Evolutionary conservation across 1,140 invertebrate species (phyloP).

Genomic region (Trinorchestia longiramus): DNA sequence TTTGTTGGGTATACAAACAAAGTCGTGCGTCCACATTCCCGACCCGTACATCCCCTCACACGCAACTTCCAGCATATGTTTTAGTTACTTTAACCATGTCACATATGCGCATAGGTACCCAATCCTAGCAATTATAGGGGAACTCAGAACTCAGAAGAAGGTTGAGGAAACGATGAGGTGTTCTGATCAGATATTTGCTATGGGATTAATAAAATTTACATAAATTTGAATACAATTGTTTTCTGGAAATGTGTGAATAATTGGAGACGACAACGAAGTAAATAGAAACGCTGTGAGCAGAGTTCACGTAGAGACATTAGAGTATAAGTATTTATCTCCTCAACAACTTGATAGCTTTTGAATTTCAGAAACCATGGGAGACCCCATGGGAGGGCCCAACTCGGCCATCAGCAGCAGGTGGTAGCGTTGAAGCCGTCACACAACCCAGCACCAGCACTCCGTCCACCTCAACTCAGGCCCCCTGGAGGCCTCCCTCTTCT

Average conservation of each 20-base stretch:
- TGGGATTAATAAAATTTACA: too few species aligned
- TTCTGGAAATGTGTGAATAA: too few species aligned
- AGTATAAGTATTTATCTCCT: not conserved
- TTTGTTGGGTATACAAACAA: too few species aligned
- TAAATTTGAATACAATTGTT: too few species aligned
- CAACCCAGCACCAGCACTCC: not conserved
- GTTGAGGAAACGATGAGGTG: not conserved
- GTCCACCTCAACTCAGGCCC: not conserved
- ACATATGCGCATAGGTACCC: too few species aligned
- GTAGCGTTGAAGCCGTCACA: not conserved
- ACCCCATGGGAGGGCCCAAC: slow-evolving; percentile 28
- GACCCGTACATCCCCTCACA: too few species aligned
- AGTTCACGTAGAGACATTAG: not conserved
- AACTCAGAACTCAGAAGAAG: not conserved
- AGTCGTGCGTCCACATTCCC: too few species aligned
- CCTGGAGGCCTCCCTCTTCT: not conserved
- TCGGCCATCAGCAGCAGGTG: not conserved
- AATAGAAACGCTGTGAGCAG: not conserved
- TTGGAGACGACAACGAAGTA: not conserved
- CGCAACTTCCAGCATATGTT: too few species aligned
- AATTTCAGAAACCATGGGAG: slow-evolving; percentile 9
- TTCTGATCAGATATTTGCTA: too few species aligned
- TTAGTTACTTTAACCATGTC: too few species aligned
- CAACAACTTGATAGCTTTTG: not conserved
- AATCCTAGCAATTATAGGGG: too few species aligned